Conservation (phyloP, 2,888 invertebrate genomes). For the Plebejus anna region DNA sequence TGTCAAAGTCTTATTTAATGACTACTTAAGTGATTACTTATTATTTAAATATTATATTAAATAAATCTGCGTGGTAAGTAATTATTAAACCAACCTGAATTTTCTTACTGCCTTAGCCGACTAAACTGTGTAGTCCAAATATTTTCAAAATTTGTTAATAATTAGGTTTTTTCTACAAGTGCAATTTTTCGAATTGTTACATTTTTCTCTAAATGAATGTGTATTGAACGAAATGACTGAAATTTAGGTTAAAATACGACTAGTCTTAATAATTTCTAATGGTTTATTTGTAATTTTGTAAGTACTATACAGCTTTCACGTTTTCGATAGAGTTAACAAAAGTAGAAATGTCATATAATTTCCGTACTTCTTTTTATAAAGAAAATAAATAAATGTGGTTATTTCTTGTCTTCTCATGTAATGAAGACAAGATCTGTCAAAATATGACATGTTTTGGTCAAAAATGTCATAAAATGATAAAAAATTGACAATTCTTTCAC, state of each 20-base stretch:
- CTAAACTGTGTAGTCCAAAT: background rate
- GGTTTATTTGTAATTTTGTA: conserved; percentile 39
- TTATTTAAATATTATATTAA: too few species aligned
- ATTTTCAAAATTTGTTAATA: conserved; percentile 41
- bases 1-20: background rate
- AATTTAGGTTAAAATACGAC: conserved; percentile 58
- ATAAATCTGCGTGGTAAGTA: too few species aligned
- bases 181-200: conserved; percentile 37
- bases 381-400: background rate
- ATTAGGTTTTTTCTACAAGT: conserved; percentile 34
- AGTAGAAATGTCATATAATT: background rate
- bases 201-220: conserved; percentile 46
- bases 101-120: background rate
- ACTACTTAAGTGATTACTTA: too few species aligned
- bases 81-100: background rate
- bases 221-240: conserved; percentile 64
- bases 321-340: background rate
- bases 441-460: conserved; percentile 5
- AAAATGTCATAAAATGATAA: background rate
- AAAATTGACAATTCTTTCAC: background rate
- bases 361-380: background rate
- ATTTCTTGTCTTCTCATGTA: background rate
- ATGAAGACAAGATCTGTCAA: background rate
- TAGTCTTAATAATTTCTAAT: conserved; percentile 56
- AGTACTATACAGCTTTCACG: background rate